Percentiles rank a stretch among this genome's conserved stretches.
phyloP scores from a whole-genome alignment of 2,113 vertebrate species.

The Tragelaphus scriptus region DNA sequence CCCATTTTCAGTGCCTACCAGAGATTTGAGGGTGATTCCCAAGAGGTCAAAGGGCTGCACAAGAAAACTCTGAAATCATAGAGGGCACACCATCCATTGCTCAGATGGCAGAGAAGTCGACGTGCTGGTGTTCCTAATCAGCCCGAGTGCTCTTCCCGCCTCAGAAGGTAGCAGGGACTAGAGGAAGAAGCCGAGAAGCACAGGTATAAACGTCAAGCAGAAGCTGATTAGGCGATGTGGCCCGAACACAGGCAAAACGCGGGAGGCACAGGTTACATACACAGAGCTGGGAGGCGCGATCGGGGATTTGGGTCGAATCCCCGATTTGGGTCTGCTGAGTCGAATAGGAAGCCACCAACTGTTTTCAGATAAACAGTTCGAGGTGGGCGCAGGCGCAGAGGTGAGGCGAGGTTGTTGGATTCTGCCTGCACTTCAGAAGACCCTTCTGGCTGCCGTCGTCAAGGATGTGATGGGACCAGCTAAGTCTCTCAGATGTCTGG shows the following conservation, averaged over 20 bases:
- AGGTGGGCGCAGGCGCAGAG: background rate
- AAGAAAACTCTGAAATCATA: background rate
- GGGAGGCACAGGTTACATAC: rapidly evolving
- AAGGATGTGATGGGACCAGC: too few relatives aligned
- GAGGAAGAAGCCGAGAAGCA: rapidly evolving
- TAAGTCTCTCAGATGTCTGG: too few relatives aligned
- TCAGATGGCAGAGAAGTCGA: conserved; percentile 86
- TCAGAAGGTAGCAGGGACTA: conserved; percentile 85
- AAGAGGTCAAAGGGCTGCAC: conserved; percentile 89
- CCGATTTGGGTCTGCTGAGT: rapidly evolving
- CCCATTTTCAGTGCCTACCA: conserved; percentile 95
- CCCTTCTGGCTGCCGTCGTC: background rate
- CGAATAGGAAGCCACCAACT: background rate
- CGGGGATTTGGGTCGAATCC: too few relatives aligned
- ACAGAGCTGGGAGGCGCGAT: rapidly evolving
- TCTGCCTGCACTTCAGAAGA: background rate
- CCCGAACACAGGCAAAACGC: too few relatives aligned
- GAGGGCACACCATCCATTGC: conserved; percentile 22
- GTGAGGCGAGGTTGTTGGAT: background rate
- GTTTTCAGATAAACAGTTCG: too few relatives aligned
- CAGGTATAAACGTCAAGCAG: background rate
- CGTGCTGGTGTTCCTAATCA: conserved; percentile 83
- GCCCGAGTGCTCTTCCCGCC: conserved; percentile 81
- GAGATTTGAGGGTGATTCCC: conserved; percentile 96
- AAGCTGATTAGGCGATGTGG: background rate